Conservation (phyloP, 2,113 vertebrate species). For the rabbit (Oryctolagus cuniculus) region DNA sequence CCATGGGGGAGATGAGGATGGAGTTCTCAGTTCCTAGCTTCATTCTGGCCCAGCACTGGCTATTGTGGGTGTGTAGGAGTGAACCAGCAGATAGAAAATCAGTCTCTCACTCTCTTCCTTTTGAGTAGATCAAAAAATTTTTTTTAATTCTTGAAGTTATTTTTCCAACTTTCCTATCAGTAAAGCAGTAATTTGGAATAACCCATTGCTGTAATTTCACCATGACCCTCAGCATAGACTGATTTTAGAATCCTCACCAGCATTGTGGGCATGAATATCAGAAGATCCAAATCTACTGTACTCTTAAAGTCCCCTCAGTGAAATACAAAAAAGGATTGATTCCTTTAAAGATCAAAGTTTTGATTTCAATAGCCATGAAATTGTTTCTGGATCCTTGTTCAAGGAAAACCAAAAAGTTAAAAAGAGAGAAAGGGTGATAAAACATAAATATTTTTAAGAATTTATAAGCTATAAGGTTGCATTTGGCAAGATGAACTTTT, state of each 20-base stretch:
- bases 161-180: not conserved
- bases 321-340: not conserved
- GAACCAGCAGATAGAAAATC: too few relatives aligned
- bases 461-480: slow-evolving; percentile 35
- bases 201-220: not conserved
- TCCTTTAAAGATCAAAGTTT: not conserved
- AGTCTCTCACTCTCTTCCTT: too few relatives aligned
- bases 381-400: slow-evolving; percentile 64
- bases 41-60: too few relatives aligned
- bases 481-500: slow-evolving; percentile 37
- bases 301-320: not conserved
- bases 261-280: not conserved
- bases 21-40: too few relatives aligned
- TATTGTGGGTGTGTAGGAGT: too few relatives aligned
- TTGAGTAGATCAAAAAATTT: too few relatives aligned
- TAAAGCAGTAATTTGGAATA: not conserved
- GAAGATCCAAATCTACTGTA: not conserved
- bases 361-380: slow-evolving; percentile 45
- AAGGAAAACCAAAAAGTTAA: slow-evolving; percentile 53
- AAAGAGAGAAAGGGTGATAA: not conserved
- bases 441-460: slow-evolving; percentile 55
- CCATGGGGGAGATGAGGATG: too few relatives aligned
- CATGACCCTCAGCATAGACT: not conserved
- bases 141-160: not conserved
- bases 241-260: not conserved